Evolutionary conservation across 2,888 invertebrate genomes (phyloP).

Genomic region (Leucoma salicis): DNA sequence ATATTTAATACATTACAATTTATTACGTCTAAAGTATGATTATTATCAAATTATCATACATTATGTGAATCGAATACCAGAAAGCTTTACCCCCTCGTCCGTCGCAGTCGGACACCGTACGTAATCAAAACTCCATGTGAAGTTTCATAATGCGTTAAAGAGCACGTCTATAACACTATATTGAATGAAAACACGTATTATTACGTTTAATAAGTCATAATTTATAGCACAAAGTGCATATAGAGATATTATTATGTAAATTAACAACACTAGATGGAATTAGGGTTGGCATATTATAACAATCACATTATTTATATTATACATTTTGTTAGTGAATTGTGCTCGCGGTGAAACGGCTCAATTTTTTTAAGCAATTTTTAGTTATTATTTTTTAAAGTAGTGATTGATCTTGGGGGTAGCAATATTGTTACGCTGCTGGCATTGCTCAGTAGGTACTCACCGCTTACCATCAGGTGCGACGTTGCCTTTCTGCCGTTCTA

Average conservation of each 20-base stretch:
- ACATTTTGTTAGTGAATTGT: too few species aligned
- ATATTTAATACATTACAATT: conserved; percentile 14
- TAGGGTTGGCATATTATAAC: conserved; percentile 21
- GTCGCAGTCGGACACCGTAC: conserved; percentile 16
- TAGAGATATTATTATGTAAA: conserved; percentile 31
- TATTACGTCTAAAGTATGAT: conserved; percentile 14
- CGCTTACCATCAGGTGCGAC: too few species aligned
- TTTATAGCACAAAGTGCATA: conserved; percentile 38
- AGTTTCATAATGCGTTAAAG: conserved; percentile 30
- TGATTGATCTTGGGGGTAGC: too few species aligned
- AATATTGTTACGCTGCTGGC: too few species aligned
- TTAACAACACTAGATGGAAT: conserved; percentile 1
- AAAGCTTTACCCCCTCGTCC: conserved; percentile 24
- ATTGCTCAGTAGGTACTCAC: too few species aligned
- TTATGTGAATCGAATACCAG: conserved; percentile 35
- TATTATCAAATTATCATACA: conserved; percentile 34
- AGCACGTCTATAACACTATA: conserved; percentile 22
- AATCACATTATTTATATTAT: too few species aligned
- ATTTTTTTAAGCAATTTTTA: too few species aligned
- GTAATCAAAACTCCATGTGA: conserved; percentile 31
- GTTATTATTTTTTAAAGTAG: too few species aligned
- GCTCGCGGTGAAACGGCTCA: too few species aligned
- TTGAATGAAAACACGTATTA: conserved; percentile 40
- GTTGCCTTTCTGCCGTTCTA: too few species aligned
- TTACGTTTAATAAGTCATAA: conserved; percentile 40